Base-by-base conservation (phyloP, 2,888 invertebrate genomes). In the Leptopilina drosophilae region DNA sequence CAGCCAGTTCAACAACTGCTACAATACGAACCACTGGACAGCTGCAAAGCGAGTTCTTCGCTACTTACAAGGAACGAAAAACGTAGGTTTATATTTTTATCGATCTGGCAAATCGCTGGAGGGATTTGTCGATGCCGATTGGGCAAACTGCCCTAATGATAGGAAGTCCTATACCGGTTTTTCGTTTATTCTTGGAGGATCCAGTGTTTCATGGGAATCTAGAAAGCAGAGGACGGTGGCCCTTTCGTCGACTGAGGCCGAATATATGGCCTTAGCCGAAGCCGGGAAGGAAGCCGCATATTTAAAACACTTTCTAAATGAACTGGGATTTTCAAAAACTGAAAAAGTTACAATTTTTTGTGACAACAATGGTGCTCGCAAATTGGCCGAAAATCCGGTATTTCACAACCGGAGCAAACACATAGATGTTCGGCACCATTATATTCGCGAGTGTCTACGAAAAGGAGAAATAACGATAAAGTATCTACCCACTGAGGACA, bases 71-170 rank as follows among this genome's bases (percentile, higher is more conserved):
- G 82, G 80, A 26, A 84, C 86, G 0, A 20, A 14, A 15, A 56
- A 83, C 8, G 15, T 79, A 5, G 83, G 86, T 12, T 67, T 87
- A 7, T 12, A 56, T 2, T 86, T 80, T 56, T 12, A 46, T 9
- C 69, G 64, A 33, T 62, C 33, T 1, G 77, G 64, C 3, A 73
- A 77, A 12, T 14, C 49, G 1, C 20, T 87, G 4, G 14, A 26
- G 7, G 82, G 81, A 2, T 86, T 73, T 65, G 75, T 79, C 7
- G 88, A 86, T 77, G 78, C 85, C 0, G 86, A 88, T 77, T 84
- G 82, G 80, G 87, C 79, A 0, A 81, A 78, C 15, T 85, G 85
- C 64, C 66, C 64, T n/a, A 46, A 64, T 1, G 75, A 82, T 11
- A 56, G 84, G 15, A 82, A 79, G 26, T 87, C 86, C 0, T 85